These are phyloP conservation scores for Folsomia candida DNA, from an alignment of 2,888 invertebrate species.

Conservation along the genomic window DNA sequence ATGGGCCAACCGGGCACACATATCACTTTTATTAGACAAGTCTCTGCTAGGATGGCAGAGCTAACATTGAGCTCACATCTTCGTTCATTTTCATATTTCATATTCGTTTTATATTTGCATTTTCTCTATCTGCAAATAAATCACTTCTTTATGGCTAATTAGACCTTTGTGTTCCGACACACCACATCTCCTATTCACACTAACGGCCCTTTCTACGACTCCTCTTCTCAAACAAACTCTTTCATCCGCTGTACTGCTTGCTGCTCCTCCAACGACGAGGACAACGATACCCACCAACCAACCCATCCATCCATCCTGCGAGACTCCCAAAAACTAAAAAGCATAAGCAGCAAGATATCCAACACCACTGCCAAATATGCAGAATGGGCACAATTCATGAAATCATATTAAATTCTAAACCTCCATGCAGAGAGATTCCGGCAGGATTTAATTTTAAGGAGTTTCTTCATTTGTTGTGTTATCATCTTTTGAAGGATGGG, in stretches of 20 bases:
- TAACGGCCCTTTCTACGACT: background rate
- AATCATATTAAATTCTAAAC: background rate
- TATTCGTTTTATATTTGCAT: constrained; percentile 51
- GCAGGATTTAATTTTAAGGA: background rate
- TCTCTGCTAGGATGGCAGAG: constrained; percentile 4
- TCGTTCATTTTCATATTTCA: constrained; percentile 50
- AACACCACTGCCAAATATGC: background rate
- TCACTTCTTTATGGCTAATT: constrained; percentile 51
- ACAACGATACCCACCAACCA: too few relatives aligned
- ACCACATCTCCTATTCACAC: constrained; percentile 47
- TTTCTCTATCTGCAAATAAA: constrained; percentile 48
- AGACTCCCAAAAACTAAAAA: background rate
- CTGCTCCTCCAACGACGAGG: too few relatives aligned
- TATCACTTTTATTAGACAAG: constrained; percentile 49
- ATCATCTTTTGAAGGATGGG: too few relatives aligned
- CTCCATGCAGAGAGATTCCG: too few relatives aligned
- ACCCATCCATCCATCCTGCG: background rate
- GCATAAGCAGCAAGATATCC: background rate
- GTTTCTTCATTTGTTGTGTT: too few relatives aligned
- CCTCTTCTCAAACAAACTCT: background rate
- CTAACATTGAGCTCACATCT: constrained; percentile 40
- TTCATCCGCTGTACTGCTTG: too few relatives aligned
- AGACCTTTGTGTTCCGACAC: constrained; percentile 50
- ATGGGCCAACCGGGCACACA: constrained; percentile 44
- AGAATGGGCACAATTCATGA: background rate